Conservation (phyloP, 2,888 invertebrate species). For the Nymphalis polychloros region DNA sequence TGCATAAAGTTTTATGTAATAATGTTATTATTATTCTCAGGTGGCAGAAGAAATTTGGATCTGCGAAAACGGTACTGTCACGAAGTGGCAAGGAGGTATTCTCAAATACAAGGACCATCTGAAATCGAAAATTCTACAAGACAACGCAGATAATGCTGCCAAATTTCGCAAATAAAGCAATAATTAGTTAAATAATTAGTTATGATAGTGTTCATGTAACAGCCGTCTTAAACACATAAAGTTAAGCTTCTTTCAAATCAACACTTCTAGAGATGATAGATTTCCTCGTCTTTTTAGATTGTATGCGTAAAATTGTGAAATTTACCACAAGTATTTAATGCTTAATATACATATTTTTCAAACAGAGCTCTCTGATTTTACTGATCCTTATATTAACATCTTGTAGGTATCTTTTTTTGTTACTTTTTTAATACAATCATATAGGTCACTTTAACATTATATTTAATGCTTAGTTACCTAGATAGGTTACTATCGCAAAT, state of each 20-base stretch:
- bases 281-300: slow-evolving; percentile 18
- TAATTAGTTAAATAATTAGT: slow-evolving; percentile 22
- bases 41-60: slow-evolving; percentile 99
- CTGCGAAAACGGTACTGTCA: slow-evolving; percentile 96
- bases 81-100: slow-evolving; percentile 98
- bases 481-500: neutral
- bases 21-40: slow-evolving; percentile 70
- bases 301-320: slow-evolving; percentile 20
- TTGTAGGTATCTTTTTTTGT: neutral
- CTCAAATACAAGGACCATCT: slow-evolving; percentile 97
- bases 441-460: neutral
- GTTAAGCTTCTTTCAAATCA: slow-evolving; percentile 20
- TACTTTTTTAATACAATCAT: no score
- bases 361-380: slow-evolving; percentile 11
- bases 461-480: neutral
- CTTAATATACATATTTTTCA: slow-evolving; percentile 23
- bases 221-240: slow-evolving; percentile 21
- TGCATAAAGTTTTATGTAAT: neutral
- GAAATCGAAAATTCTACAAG: slow-evolving; percentile 91
- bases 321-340: slow-evolving; percentile 34
- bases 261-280: slow-evolving; percentile 21
- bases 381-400: neutral
- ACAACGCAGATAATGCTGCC: slow-evolving; percentile 80
- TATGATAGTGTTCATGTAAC: slow-evolving; percentile 17
- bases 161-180: slow-evolving; percentile 70